Conservation (phyloP, 2,797 vertebrate genomes). For the Ciconia nigra region DNA sequence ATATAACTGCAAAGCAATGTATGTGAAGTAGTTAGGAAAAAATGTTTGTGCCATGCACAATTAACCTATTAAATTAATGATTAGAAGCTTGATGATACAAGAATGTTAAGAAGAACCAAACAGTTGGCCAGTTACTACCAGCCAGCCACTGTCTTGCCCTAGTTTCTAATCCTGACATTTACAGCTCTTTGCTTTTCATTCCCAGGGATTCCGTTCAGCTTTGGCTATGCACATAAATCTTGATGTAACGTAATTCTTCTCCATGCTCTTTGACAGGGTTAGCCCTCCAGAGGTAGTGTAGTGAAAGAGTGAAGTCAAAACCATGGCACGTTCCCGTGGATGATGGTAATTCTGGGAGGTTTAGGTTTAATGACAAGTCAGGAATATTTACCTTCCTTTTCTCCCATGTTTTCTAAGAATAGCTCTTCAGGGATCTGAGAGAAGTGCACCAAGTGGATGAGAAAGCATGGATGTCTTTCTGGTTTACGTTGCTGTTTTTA, state of each 20-base stretch:
- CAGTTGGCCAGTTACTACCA: not conserved
- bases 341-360: not conserved
- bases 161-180: not conserved
- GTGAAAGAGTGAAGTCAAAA: not conserved
- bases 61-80: not conserved
- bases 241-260: not conserved
- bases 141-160: not conserved
- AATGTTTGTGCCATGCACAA: not conserved
- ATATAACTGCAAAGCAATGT: slow-evolving; percentile 23
- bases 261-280: not conserved
- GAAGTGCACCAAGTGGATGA: not conserved
- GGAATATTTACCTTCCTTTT: slow-evolving; percentile 8
- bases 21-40: slow-evolving; percentile 42
- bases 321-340: not conserved
- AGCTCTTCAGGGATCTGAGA: not conserved
- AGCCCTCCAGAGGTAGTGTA: slow-evolving; percentile 6
- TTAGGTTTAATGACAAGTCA: not conserved
- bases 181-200: slow-evolving; percentile 27
- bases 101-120: not conserved
- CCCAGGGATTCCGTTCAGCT: not conserved
- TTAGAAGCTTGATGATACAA: not conserved
- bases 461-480: not conserved
- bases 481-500: not conserved
- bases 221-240: slow-evolving; percentile 11
- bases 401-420: not conserved